phyloP scores from a whole-genome alignment of 2,888 invertebrate genomes.

The Thereva nobilitata region DNA sequence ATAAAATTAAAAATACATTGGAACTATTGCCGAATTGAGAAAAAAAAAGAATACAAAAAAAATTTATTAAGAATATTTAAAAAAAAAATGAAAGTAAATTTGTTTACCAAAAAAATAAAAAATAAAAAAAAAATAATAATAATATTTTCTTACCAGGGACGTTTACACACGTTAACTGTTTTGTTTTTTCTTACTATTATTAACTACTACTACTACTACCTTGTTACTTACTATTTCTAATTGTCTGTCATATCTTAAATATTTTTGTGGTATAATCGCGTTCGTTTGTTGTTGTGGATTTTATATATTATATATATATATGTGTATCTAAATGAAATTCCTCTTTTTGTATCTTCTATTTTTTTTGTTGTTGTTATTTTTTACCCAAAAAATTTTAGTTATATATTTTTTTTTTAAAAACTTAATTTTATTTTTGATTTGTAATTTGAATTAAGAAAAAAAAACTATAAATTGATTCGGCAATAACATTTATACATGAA shows the following conservation, averaged over 20 bases:
- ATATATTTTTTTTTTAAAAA: too few species aligned
- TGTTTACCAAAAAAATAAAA: background rate
- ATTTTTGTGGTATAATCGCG: conserved; percentile 19
- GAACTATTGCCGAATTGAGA: background rate
- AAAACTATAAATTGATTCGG: too few species aligned
- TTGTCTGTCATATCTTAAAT: conserved; percentile 25
- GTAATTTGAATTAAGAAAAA: too few species aligned
- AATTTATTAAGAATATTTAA: background rate
- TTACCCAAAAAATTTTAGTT: too few species aligned
- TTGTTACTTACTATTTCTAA: conserved; percentile 8
- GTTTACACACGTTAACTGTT: conserved; percentile 39
- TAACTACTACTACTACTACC: background rate
- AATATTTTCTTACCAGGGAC: conserved; percentile 32
- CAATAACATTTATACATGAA: too few species aligned
- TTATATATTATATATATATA: background rate
- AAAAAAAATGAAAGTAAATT: conserved; percentile 4
- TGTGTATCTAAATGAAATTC: background rate
- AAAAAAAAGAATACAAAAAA: background rate
- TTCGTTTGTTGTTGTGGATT: conserved; percentile 35
- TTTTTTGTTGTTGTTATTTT: background rate
- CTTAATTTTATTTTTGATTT: too few species aligned
- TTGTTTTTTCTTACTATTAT: conserved; percentile 12
- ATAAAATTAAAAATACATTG: background rate
- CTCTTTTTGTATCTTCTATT: conserved; percentile 3
- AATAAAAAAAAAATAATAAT: conserved; percentile 13